Conservation (phyloP, 2,113 vertebrate species). For the Daboia siamensis region DNA sequence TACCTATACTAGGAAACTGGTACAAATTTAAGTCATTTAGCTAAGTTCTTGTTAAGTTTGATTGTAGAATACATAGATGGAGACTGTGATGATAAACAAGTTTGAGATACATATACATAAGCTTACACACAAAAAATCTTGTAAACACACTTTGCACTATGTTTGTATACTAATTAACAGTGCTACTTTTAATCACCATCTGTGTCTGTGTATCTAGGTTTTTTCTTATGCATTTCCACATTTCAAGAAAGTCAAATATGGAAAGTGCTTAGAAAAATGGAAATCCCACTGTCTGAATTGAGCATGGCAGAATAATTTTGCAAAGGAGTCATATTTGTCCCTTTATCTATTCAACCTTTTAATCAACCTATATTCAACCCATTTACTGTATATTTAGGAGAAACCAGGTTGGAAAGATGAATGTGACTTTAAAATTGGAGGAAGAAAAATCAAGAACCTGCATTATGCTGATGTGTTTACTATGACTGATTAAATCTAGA, state of each 20-base stretch:
- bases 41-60: neutral
- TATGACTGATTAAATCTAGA: neutral
- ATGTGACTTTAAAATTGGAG: neutral
- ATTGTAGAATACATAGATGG: neutral
- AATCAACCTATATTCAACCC: neutral
- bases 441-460: neutral
- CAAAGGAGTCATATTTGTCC: neutral
- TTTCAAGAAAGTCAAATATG: neutral
- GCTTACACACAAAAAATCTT: neutral
- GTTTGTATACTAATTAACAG: neutral
- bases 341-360: neutral
- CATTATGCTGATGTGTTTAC: neutral
- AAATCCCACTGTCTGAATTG: neutral
- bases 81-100: neutral
- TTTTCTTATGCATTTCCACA: neutral
- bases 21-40: neutral
- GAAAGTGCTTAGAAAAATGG: neutral
- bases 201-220: neutral
- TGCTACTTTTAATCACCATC: neutral
- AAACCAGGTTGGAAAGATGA: neutral
- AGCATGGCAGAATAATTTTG: neutral
- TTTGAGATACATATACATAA: neutral
- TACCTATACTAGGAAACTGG: neutral
- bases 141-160: neutral
- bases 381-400: neutral